Conservation (phyloP, 2,888 invertebrate species). For the Lasioglossum zephyrum region DNA sequence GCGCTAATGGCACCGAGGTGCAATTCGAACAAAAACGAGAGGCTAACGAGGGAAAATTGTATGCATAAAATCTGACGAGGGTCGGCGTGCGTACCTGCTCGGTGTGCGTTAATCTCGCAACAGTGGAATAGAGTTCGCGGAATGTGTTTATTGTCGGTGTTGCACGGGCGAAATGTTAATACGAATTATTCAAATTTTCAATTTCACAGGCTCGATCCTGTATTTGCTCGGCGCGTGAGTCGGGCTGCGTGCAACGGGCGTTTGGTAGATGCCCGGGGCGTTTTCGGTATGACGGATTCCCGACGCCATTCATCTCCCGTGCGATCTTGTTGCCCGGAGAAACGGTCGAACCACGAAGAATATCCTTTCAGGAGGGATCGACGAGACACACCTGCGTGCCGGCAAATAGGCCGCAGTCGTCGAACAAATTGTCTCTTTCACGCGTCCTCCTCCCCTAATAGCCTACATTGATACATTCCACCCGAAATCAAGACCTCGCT, state of each 20-base stretch:
- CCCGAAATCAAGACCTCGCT: not conserved
- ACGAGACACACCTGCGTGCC: constrained; percentile 56
- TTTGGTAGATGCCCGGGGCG: constrained; percentile 49
- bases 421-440: constrained; percentile 52
- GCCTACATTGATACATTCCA: not conserved
- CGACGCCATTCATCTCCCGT: constrained; percentile 70
- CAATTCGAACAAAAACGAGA: not conserved
- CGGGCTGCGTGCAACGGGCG: constrained; percentile 62
- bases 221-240: constrained; percentile 43
- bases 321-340: constrained; percentile 67
- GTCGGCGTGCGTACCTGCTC: not conserved
- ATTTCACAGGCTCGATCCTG: constrained; percentile 19
- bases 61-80: not conserved
- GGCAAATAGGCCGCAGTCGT: constrained; percentile 47
- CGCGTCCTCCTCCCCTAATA: constrained; percentile 24
- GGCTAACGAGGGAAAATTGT: not conserved
- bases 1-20: not conserved
- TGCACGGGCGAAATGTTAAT: constrained; percentile 25
- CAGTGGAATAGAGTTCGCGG: not conserved
- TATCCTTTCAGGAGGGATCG: constrained; percentile 53
- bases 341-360: constrained; percentile 52
- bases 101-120: not conserved
- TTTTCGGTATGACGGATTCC: constrained; percentile 70
- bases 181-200: constrained; percentile 58
- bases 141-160: not conserved